A percentile compares a stretch with the other conserved stretches of the same genome.
phyloP scores from a whole-genome alignment of 2,113 vertebrate species.

The Athene cunicularia region DNA sequence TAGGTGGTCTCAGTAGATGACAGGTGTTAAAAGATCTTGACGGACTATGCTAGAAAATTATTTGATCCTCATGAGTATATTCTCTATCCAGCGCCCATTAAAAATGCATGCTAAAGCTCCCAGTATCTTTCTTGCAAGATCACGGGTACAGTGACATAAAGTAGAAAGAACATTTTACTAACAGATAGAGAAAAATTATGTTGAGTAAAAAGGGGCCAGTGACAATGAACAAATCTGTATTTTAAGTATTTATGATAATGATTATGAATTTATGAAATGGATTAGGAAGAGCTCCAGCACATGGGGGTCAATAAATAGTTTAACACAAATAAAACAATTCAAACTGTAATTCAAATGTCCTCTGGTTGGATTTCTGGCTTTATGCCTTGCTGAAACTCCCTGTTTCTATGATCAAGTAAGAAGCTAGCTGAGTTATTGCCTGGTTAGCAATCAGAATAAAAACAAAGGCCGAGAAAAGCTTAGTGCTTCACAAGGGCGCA shows the following conservation, averaged over 20 bases:
- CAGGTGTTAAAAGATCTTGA: not conserved
- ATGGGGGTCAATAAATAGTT: not conserved
- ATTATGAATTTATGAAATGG: not conserved
- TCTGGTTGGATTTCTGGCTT: not conserved
- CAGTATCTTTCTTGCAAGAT: not conserved
- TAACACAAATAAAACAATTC: not conserved
- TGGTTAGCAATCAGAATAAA: constrained; percentile 53
- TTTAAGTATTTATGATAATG: not conserved
- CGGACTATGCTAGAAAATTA: not conserved
- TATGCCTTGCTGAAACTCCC: not conserved
- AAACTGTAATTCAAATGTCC: not conserved
- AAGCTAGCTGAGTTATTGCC: constrained; percentile 53
- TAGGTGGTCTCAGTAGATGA: not conserved
- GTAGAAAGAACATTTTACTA: not conserved
- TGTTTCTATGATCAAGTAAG: not conserved
- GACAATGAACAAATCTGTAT: not conserved
- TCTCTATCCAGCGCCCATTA: not conserved
- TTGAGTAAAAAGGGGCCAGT: not conserved
- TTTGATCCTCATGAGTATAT: not conserved
- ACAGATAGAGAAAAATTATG: not conserved
- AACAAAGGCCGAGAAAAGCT: constrained; percentile 60
- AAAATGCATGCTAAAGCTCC: not conserved
- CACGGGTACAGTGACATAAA: not conserved
- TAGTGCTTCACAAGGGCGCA: constrained; percentile 3
- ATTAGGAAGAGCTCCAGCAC: not conserved